Evolutionary conservation across 2,888 invertebrate species (phyloP), one percentile per base, ranked within the genome.

Genomic region (Eupithecia dodoneata): DNA sequence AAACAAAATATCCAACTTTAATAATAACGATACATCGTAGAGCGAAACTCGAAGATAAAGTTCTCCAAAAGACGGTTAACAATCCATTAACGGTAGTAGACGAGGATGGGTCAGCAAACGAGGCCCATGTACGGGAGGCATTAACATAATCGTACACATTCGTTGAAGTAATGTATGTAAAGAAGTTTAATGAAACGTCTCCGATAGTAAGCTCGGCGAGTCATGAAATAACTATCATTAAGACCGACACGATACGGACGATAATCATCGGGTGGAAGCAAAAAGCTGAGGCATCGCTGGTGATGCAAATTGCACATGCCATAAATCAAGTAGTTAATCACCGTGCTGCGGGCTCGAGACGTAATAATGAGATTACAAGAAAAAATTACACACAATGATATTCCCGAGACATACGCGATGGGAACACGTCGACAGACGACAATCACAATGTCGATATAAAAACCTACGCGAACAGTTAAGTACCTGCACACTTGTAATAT

Each of bases 211-310:
- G 93, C 90, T 87, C 91, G 93, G 88, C 92, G 92, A 92, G 91
- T 93, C 93, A 92, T 93, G 92, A 93, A 94, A 94, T 94, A 91
- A 94, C 94, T 92, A 93, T 94, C 92, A 95, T 95, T 95, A 95
- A 91, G 88, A 85, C 90, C 92, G 92, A 94, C 94, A 93, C 94
- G 94, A 94, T 94, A 93, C 93, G 92, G 91, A 92, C 92, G 93
- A 94, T 94, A 94, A 94, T 94, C 91, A 94, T 93, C 92, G 90
- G 88, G 87, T 91, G 83, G 89, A 89, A 87, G 94, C 91, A 94
- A 94, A 94, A 94, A 94, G 92, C 92, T 89, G 92, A 91, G 88
- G 90, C 91, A 91, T 91, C 90, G 88, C 89, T 88, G 90, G 88
- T 89, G 93, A 94, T 94, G 94, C 91, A 94, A 95, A 94, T 94